phyloP scores from a whole-genome alignment of 2,888 invertebrate genomes.

The Galeopsomyia nigrocyanea region DNA sequence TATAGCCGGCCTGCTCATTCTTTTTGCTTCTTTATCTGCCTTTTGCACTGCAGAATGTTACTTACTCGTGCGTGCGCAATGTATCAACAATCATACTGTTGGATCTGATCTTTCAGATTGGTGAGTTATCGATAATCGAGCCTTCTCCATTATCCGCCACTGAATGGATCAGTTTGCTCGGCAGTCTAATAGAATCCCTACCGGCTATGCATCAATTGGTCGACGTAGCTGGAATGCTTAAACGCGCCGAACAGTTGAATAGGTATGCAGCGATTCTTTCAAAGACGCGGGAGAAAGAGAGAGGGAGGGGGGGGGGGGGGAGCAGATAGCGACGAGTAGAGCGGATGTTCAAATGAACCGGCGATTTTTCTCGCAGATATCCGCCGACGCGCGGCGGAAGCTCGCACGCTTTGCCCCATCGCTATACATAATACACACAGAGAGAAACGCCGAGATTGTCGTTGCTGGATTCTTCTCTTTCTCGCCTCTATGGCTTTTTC shows the following conservation, averaged over 20 bases:
- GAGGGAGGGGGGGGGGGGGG: neutral
- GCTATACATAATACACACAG: too few relatives aligned
- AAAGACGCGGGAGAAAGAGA: neutral
- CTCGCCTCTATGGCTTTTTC: slow-evolving; percentile 44
- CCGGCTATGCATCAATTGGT: slow-evolving; percentile 17
- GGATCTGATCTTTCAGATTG: too few relatives aligned
- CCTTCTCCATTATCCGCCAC: too few relatives aligned
- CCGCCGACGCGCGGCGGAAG: slow-evolving; percentile 2
- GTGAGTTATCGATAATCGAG: too few relatives aligned
- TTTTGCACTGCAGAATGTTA: too few relatives aligned
- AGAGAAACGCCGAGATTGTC: slow-evolving; percentile 26
- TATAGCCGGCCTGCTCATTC: too few relatives aligned
- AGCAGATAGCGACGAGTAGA: neutral
- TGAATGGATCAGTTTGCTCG: slow-evolving; percentile 17
- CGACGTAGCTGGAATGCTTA: slow-evolving; percentile 28
- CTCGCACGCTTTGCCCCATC: too few relatives aligned
- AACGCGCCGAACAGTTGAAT: slow-evolving; percentile 8
- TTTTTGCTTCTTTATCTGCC: too few relatives aligned
- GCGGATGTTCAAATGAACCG: slow-evolving; percentile 45
- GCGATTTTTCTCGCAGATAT: slow-evolving; percentile 45
- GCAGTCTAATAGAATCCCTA: slow-evolving; percentile 26
- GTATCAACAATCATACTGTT: too few relatives aligned
- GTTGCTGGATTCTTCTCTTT: slow-evolving; percentile 20
- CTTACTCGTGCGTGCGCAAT: too few relatives aligned
- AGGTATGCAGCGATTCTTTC: slow-evolving; percentile 15